Evolutionary conservation across 2,797 vertebrate species (phyloP), one percentile per base, ranked within the genome.

Genomic region (Choloepus didactylus): DNA sequence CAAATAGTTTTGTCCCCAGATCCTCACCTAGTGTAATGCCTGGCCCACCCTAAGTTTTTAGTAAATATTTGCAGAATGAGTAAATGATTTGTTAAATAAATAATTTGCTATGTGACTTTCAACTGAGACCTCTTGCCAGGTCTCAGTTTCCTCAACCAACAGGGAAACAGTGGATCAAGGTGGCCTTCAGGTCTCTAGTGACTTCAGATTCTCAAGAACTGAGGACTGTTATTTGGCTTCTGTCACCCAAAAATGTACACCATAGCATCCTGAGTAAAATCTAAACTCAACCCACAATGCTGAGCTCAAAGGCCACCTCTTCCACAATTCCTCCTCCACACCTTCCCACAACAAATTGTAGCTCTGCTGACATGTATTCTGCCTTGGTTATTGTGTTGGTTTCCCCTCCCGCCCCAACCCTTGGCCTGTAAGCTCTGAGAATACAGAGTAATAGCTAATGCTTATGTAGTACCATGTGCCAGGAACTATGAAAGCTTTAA

Each of bases 51-150:
- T 72, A 94, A 86, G 11, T 76, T 93, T 19, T 95, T 81, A 62
- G 41, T 76, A 59, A 92, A 62, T 83, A 59, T 87, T 93, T 93
- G 9, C 35, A 93, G 38, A 93, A 59, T 76, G 41, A 70, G 79
- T 62, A n/a, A 92, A 51, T 7, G 6, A 46, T 72, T 84, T n/a
- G 8, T 86, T 91, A 92, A 92, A 12, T 14, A 64, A 64, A 86
- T 85, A 82, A 38, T 46, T 94, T 91, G 15, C 21, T 44, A 2
- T 87, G 29, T 89, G 31, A 75, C 49, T 27, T 64, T 91, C 49
- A 94, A 69, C 49, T 29, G 18, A 72, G 44, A 64, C 4, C 38
- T 69, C 75, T 94, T 79, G 81, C 67, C 15, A n/a, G 59, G 46
- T 49, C 46, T 49, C 10, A 49, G 6, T 49, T 49, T 49, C 46